phyloP scores from a whole-genome alignment of 2,888 invertebrate genomes.

The Leptinotarsa peninsularis region DNA sequence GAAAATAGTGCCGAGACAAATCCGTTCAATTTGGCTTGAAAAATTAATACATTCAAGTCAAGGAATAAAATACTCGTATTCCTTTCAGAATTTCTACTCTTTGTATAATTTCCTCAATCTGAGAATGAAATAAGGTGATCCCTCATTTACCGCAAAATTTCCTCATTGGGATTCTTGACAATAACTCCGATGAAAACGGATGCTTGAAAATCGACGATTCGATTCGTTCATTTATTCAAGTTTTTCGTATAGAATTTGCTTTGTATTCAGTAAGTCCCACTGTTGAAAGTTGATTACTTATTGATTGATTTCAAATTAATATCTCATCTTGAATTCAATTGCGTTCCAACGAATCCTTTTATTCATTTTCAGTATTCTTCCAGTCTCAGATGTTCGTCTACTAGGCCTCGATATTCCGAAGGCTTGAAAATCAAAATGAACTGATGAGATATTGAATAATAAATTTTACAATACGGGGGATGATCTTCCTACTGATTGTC shows the following conservation, averaged over 20 bases:
- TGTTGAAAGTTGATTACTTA: background rate
- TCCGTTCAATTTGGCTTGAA: no score
- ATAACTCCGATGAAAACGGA: background rate
- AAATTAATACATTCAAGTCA: no score
- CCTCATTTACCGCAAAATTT: no score
- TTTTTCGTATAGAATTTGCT: background rate
- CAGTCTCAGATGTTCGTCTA: background rate
- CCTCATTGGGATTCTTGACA: no score
- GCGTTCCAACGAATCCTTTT: background rate
- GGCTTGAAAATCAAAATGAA: background rate
- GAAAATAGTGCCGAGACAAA: no score
- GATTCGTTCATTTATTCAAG: background rate
- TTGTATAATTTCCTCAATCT: no score
- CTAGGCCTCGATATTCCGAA: background rate
- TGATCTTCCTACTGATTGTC: no score
- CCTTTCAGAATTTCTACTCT: no score
- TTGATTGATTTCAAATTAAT: background rate
- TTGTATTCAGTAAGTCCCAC: background rate
- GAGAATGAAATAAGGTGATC: no score
- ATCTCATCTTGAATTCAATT: constrained; percentile 8
- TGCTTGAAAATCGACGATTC: background rate
- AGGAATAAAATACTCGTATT: no score
- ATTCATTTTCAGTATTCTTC: background rate
- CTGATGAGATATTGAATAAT: background rate
- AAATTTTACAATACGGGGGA: no score